These are phyloP conservation scores for Catagonus wagneri DNA, from an alignment of 2,113 vertebrate species.

Conservation along the genomic window DNA sequence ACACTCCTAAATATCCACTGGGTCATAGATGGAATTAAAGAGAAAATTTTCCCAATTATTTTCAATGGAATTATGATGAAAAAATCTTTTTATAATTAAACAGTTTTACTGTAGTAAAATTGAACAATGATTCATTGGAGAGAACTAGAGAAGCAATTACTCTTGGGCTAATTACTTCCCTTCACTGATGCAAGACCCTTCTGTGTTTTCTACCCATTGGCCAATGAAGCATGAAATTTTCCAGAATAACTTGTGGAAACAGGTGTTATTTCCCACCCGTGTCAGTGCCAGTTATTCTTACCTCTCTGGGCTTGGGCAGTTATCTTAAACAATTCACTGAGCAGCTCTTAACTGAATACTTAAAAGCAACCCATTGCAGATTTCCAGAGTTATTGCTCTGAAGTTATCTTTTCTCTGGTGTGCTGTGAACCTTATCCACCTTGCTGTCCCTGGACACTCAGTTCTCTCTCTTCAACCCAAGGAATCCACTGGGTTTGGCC, in stretches of 20 bases:
- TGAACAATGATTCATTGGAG: neutral
- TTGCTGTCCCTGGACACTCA: neutral
- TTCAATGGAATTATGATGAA: neutral
- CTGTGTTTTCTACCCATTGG: neutral
- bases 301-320: neutral
- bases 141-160: neutral
- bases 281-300: neutral
- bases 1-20: neutral
- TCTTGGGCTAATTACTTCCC: neutral
- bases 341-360: neutral
- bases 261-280: neutral
- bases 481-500: neutral
- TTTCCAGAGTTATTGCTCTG: neutral
- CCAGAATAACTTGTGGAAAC: neutral
- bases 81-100: neutral
- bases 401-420: neutral
- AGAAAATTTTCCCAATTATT: neutral
- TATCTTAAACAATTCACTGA: neutral
- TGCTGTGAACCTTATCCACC: neutral
- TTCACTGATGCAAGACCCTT: neutral
- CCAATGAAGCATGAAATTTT: neutral
- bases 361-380: neutral
- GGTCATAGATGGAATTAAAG: neutral
- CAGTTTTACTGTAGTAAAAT: neutral
- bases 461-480: neutral